Evolutionary conservation across 2,888 invertebrate genomes (phyloP), one percentile per base, ranked within the genome.

Genomic region (Glaucopsyche alexis): DNA sequence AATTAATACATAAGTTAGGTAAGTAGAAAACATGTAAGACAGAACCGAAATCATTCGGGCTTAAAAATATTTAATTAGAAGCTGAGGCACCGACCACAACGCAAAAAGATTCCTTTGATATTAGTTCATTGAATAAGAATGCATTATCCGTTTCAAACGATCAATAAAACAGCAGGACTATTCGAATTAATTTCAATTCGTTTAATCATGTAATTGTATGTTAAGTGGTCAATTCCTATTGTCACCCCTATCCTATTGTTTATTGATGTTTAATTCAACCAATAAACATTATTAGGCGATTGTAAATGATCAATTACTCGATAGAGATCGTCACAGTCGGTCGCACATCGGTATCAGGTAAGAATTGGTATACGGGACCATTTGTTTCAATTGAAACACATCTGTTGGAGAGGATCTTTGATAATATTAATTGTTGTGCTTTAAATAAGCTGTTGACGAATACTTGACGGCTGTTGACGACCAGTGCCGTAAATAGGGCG

Each of bases 231-330:
- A 60, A 49, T 50, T 40, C 52, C 50, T 42, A 71, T 60, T 45
- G 55, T 71, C 42, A 71, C 55, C 60, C 55, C 60, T 71, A 60
- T 55, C 45, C 14, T 13, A 69, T 45, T 40, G 71, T 71, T 60
- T 60, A 71, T 55, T 71, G 60, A 55, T 55, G 29, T 71, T 55
- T 45, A 60, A 71, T 60, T 69, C 69, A 47, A 69, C 19, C 69
- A 69, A 47, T 47, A 69, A 69, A 47, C 49, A 69, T 69, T 29
- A 69, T 69, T 69, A 69, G 47, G 29, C 49, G 7, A 67, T 45
- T 69, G 50, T 64, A 45, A 65, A 71, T 70, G 66, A 74, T 45
- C 74, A 71, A 75, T 74, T 72, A 71, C 66, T 71, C 71, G 70
- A 72, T 73, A 19, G 71, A 70, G 65, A 29, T 49, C 69, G 69